Percentiles rank a stretch among this genome's conserved stretches.
phyloP scores from a whole-genome alignment of 2,888 invertebrate genomes.

The Listrodromus nycthemerus region DNA sequence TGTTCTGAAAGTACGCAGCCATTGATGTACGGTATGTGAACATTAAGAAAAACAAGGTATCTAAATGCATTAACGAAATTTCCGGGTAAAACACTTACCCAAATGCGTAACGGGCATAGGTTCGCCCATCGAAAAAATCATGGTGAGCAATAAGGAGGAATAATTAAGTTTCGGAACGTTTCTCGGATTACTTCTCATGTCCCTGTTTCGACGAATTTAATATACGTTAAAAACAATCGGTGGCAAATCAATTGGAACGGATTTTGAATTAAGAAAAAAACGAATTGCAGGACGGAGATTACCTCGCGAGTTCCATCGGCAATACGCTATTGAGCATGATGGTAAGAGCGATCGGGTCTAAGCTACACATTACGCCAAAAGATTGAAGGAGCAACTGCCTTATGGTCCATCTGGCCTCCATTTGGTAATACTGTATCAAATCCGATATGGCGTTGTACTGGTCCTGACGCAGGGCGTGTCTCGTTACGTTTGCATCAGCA shows the following conservation, averaged over 20 bases:
- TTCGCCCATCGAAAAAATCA: slow-evolving; percentile 96
- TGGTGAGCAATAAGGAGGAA: slow-evolving; percentile 93
- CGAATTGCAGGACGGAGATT: slow-evolving; percentile 69
- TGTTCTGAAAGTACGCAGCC: slow-evolving; percentile 88
- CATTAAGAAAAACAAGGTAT: slow-evolving; percentile 30
- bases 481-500: slow-evolving; percentile 95
- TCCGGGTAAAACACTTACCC: slow-evolving; percentile 86
- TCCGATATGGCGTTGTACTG: slow-evolving; percentile 93
- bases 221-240: neutral
- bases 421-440: slow-evolving; percentile 97
- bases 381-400: slow-evolving; percentile 93
- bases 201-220: slow-evolving; percentile 84
- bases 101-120: slow-evolving; percentile 95
- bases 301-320: slow-evolving; percentile 95
- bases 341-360: slow-evolving; percentile 92
- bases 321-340: slow-evolving; percentile 95
- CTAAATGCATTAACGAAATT: neutral
- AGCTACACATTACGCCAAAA: slow-evolving; percentile 94
- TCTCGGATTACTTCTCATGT: slow-evolving; percentile 92
- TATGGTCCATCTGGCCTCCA: slow-evolving; percentile 96
- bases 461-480: slow-evolving; percentile 93
- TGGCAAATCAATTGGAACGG: neutral
- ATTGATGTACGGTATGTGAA: slow-evolving; percentile 6
- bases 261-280: neutral
- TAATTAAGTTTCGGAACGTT: slow-evolving; percentile 93